Evolutionary conservation across 2,113 vertebrate species (phyloP).

Genomic region (Ammodytes marinus): DNA sequence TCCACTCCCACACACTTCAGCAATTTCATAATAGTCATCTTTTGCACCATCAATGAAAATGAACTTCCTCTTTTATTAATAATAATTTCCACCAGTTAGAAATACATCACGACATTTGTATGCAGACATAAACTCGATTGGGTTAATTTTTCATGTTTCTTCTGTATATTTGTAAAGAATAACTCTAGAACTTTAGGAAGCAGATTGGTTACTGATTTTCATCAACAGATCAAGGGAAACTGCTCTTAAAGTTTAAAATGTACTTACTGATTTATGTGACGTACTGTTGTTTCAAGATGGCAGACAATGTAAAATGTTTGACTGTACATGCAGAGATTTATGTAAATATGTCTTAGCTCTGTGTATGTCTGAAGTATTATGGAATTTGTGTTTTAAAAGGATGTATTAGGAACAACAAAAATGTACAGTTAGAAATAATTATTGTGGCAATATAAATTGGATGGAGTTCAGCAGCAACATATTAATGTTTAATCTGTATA

Average conservation of each 20-base stretch:
- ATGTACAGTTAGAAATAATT: not conserved
- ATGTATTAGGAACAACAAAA: not conserved
- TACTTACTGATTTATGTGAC: conserved; percentile 9
- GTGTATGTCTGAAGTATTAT: not conserved
- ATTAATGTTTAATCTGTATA: conserved; percentile 4
- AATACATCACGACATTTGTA: not conserved
- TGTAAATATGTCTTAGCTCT: conserved; percentile 11
- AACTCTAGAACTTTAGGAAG: not conserved
- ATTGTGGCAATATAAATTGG: conserved; percentile 11
- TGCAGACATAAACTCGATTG: not conserved
- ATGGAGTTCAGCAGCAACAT: conserved; percentile 2
- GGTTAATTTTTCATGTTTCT: not conserved
- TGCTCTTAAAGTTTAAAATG: not conserved
- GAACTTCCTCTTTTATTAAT: not conserved
- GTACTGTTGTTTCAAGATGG: not conserved
- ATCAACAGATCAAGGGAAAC: not conserved
- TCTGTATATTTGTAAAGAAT: not conserved
- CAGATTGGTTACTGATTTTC: not conserved
- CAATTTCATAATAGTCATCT: not conserved
- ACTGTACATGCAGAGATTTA: not conserved
- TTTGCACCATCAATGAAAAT: not conserved
- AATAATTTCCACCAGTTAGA: not conserved
- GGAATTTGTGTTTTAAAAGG: not conserved
- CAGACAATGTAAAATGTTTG: not conserved
- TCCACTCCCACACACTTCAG: too few relatives aligned